phyloP scores from a whole-genome alignment of 2,888 invertebrate species.

The Agrochola macilenta region DNA sequence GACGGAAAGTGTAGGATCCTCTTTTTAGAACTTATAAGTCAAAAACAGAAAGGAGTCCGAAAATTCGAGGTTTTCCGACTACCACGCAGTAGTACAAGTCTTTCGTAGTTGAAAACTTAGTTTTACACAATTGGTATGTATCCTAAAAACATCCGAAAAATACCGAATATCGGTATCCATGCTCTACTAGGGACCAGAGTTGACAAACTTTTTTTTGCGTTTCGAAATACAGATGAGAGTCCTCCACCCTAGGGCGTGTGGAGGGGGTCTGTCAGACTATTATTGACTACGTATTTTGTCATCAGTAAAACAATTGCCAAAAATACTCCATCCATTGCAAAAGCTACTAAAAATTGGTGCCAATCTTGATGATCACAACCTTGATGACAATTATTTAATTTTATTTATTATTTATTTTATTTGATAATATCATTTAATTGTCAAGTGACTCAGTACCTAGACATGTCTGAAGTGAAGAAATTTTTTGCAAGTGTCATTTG shows the following conservation, averaged over 20 bases:
- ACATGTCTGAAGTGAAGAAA: slow-evolving; percentile 6
- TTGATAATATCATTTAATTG: neutral
- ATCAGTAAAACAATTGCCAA: neutral
- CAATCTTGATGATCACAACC: neutral
- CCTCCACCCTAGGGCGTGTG: too few relatives aligned
- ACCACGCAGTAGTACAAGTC: too few relatives aligned
- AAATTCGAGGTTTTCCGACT: too few relatives aligned
- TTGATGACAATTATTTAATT: neutral
- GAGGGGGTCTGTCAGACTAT: too few relatives aligned
- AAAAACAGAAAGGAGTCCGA: neutral
- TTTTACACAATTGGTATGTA: neutral
- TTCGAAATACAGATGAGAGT: too few relatives aligned
- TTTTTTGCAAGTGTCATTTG: slow-evolving; percentile 30
- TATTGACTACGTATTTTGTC: neutral
- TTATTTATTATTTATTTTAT: too few relatives aligned
- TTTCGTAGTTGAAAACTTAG: too few relatives aligned
- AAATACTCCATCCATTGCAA: neutral
- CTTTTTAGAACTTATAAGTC: too few relatives aligned
- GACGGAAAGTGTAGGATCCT: neutral
- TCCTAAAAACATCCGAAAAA: neutral
- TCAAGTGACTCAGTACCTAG: neutral
- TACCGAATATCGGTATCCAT: too few relatives aligned
- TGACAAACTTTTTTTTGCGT: too few relatives aligned
- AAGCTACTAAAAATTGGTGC: neutral
- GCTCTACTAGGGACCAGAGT: too few relatives aligned